Percentiles rank a stretch among this genome's conserved stretches.
Evolutionary conservation across 2,113 vertebrate genomes (phyloP).

Genomic region (Lamprologus speciosus): DNA sequence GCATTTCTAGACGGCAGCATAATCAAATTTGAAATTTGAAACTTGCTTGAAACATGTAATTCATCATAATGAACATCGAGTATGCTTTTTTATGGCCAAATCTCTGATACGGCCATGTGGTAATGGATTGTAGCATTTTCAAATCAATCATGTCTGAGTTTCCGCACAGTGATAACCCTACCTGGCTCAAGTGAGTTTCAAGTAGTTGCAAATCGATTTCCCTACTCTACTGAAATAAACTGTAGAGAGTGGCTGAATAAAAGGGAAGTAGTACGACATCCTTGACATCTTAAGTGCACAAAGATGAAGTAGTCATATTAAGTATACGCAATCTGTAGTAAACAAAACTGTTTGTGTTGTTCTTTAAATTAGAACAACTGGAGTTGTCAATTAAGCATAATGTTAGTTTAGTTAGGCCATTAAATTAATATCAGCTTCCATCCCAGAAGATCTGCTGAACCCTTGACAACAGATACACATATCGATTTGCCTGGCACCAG

Average conservation of each 20-base stretch:
- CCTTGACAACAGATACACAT: not conserved
- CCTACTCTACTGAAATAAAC: not conserved
- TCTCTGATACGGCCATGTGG: not conserved
- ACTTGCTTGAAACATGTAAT: not conserved
- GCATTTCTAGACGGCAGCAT: not conserved
- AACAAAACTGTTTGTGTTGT: not conserved
- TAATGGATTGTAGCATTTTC: not conserved
- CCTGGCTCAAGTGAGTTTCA: not conserved
- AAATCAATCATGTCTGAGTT: not conserved
- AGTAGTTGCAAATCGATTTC: not conserved
- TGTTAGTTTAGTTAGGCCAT: not conserved
- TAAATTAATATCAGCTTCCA: not conserved
- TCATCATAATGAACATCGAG: not conserved
- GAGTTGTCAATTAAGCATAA: not conserved
- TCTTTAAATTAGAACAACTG: not conserved
- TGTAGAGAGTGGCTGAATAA: not conserved
- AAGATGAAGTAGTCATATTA: not conserved
- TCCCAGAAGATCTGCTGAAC: not conserved
- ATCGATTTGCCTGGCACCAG: not conserved
- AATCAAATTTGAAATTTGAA: not conserved
- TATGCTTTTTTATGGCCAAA: not conserved
- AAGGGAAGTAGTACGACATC: not conserved
- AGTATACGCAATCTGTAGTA: not conserved
- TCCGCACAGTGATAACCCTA: not conserved
- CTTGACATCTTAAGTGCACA: not conserved